A percentile compares a stretch with the other conserved stretches of the same genome.
phyloP scores from a whole-genome alignment of 2,888 invertebrate genomes.

The Luperina testacea region DNA sequence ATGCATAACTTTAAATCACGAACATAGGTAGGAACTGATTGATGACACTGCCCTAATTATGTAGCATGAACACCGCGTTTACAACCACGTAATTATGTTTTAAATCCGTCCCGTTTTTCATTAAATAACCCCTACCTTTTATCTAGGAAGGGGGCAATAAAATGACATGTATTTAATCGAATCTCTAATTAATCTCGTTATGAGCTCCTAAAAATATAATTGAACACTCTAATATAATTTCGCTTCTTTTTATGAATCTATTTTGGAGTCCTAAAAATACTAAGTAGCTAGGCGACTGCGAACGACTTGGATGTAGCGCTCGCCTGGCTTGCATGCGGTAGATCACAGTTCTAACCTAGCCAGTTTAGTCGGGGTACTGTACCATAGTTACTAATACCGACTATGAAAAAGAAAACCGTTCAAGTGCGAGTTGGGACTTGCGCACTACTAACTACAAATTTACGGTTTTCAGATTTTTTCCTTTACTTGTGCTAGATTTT shows the following conservation, averaged over 20 bases:
- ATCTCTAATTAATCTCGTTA: background rate
- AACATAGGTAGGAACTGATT: constrained; percentile 59
- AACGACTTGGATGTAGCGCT: background rate
- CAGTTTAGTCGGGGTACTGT: background rate
- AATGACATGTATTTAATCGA: background rate
- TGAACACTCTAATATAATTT: background rate
- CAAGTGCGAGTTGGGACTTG: too few species aligned
- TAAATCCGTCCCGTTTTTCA: constrained; percentile 50
- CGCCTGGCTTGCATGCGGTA: background rate
- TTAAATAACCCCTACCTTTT: constrained; percentile 42
- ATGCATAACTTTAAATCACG: constrained; percentile 59
- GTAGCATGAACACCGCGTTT: constrained; percentile 26
- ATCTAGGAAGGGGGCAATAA: background rate
- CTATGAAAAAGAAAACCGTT: too few species aligned
- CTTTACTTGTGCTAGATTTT: too few species aligned
- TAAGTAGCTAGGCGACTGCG: background rate
- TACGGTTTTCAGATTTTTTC: too few species aligned
- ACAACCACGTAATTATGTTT: constrained; percentile 59
- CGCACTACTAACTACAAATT: too few species aligned
- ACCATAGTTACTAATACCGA: background rate
- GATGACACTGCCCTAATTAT: constrained; percentile 61
- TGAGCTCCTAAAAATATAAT: background rate
- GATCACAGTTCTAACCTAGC: background rate
- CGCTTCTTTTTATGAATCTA: background rate
- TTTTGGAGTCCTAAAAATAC: background rate